A percentile compares a stretch with the other conserved stretches of the same genome.
phyloP scores from a whole-genome alignment of 2,888 invertebrate species.

The Elegia similella region DNA sequence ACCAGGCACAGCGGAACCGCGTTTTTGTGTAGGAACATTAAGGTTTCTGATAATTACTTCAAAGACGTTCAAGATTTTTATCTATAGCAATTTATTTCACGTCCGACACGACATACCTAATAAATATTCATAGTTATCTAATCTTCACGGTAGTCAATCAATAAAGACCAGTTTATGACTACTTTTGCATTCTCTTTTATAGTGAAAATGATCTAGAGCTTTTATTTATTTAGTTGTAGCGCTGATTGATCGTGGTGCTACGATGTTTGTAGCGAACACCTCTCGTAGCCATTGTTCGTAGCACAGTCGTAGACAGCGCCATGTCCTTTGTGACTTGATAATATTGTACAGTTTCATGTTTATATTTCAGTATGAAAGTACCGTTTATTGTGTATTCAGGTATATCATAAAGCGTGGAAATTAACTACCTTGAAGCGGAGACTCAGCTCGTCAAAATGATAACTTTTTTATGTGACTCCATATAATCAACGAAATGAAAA shows the following conservation, averaged over 20 bases:
- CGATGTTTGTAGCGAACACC: neutral
- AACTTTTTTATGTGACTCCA: too few relatives aligned
- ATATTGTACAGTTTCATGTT: neutral
- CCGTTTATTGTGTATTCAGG: too few relatives aligned
- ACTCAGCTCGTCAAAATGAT: too few relatives aligned
- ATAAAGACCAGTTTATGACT: neutral
- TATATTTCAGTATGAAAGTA: too few relatives aligned
- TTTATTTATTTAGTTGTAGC: neutral
- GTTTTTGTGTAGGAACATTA: neutral
- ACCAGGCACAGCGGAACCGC: constrained; percentile 11
- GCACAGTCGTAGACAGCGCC: neutral
- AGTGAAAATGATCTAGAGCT: neutral
- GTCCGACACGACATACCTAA: constrained; percentile 6
- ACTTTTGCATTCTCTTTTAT: neutral
- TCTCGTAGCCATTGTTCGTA: constrained; percentile 4
- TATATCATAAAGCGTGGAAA: too few relatives aligned
- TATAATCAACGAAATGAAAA: too few relatives aligned
- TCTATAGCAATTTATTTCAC: constrained; percentile 7
- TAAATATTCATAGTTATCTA: constrained; percentile 6
- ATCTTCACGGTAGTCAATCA: neutral
- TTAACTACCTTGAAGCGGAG: too few relatives aligned
- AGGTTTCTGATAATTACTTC: constrained; percentile 6
- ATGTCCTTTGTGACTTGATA: neutral
- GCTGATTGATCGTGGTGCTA: neutral
- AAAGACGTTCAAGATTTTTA: constrained; percentile 11